Percentiles rank a stretch among this genome's conserved stretches.
Evolutionary conservation across 2,113 vertebrate species (phyloP).

Genomic region (Stomatorhinus ivindoensis): DNA sequence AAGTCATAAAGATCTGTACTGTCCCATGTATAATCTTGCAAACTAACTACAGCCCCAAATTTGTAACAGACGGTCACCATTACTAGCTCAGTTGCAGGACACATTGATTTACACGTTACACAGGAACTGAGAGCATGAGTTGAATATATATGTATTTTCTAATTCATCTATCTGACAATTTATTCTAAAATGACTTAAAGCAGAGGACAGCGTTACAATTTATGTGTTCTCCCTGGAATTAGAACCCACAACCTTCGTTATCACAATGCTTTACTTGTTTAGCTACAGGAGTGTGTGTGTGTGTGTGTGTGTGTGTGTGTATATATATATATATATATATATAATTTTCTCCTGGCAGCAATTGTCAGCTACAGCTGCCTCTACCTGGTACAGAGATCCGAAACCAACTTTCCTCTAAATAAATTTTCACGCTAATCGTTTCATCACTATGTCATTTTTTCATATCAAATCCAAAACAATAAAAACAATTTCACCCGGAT

Average conservation of each 20-base stretch:
- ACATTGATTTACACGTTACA: not conserved
- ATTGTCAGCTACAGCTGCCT: not conserved
- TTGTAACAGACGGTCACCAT: not conserved
- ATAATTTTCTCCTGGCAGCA: not conserved
- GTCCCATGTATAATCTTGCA: slow-evolving; percentile 3
- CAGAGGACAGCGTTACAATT: not conserved
- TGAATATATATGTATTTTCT: not conserved
- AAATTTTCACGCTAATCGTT: not conserved
- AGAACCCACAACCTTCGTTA: not conserved
- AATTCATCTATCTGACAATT: not conserved
- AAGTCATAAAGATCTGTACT: slow-evolving; percentile 18
- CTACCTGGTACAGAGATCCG: not conserved
- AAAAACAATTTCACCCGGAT: not conserved
- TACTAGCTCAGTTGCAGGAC: not conserved
- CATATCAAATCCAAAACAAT: not conserved
- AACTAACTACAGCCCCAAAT: not conserved
- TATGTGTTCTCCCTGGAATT: not conserved
- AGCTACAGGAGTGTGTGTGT: not conserved
- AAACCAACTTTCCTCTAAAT: not conserved
- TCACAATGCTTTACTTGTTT: not conserved
- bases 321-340: no score
- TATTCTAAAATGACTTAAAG: not conserved
- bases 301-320: no score
- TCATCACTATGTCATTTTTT: not conserved
- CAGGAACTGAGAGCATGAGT: not conserved